Conservation (phyloP, 2,797 vertebrate species). For the Sebastes matsubarae region DNA sequence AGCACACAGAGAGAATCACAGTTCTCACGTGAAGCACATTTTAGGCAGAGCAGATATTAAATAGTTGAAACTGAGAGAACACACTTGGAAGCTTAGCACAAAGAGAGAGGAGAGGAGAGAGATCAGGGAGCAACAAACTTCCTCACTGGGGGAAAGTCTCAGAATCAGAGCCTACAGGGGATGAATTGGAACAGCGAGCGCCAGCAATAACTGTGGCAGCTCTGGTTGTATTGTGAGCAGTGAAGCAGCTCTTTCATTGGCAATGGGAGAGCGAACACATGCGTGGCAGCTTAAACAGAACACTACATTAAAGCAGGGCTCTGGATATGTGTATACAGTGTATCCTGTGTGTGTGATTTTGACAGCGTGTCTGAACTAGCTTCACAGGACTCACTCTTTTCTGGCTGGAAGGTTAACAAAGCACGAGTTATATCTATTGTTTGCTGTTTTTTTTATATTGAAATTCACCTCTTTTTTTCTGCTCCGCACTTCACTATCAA, state of each 20-base stretch:
- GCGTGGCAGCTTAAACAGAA: conserved; percentile 46
- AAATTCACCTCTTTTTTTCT: conserved; percentile 17
- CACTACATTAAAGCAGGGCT: conserved; percentile 3
- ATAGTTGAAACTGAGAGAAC: not conserved
- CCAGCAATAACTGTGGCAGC: conserved; percentile 22
- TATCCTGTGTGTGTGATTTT: not conserved
- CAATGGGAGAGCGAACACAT: conserved; percentile 26
- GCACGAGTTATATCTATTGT: conserved; percentile 14
- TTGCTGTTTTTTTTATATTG: conserved; percentile 20
- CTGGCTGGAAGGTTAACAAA: conserved; percentile 22
- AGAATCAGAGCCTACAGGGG: conserved; percentile 14
- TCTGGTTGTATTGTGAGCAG: conserved; percentile 15
- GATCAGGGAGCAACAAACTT: conserved; percentile 28
- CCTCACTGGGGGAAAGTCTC: conserved; percentile 7
- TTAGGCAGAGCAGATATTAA: not conserved
- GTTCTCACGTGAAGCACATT: not conserved
- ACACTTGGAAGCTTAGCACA: conserved; percentile 9
- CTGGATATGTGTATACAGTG: conserved; percentile 12
- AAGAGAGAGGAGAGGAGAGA: not conserved
- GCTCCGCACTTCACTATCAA: conserved; percentile 16
- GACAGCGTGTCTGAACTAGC: not conserved
- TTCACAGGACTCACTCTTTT: conserved; percentile 4
- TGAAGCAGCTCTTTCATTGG: conserved; percentile 32
- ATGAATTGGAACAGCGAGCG: conserved; percentile 40
- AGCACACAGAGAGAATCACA: not conserved